A percentile compares a stretch with the other conserved stretches of the same genome.
These are phyloP conservation scores for Chaitophorus viminalis DNA, from an alignment of 2,888 invertebrate species.

Conservation along the genomic window DNA sequence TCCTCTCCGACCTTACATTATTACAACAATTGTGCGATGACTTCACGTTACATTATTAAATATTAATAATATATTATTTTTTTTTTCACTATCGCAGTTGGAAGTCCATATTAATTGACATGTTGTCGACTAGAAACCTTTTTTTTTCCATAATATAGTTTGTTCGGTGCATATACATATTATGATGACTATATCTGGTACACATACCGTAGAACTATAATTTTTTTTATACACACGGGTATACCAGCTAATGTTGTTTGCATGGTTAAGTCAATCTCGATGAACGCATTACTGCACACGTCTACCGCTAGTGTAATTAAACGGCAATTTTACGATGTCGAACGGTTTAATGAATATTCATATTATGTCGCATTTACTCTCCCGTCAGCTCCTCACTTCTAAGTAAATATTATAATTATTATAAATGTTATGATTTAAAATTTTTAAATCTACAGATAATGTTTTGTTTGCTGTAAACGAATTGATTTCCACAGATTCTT, in stretches of 20 bases:
- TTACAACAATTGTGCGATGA: neutral
- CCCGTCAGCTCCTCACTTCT: no score
- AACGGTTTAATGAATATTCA: neutral
- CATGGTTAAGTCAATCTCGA: constrained; percentile 9
- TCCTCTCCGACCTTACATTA: neutral
- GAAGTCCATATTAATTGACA: constrained; percentile 39
- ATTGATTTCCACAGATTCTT: no score
- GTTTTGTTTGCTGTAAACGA: no score
- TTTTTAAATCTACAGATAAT: no score
- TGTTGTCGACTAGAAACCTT: constrained; percentile 6
- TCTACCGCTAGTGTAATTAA: neutral
- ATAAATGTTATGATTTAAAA: no score
- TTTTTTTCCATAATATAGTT: neutral
- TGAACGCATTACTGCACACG: neutral
- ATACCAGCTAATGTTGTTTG: neutral
- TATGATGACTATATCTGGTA: neutral
- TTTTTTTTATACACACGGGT: neutral
- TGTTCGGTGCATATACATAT: neutral
- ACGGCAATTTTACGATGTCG: neutral
- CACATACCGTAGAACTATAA: neutral
- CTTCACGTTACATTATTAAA: neutral
- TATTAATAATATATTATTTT: neutral
- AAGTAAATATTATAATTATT: no score
- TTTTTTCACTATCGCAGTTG: neutral
- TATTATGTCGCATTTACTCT: neutral